phyloP scores from a whole-genome alignment of 2,797 vertebrate genomes.

The Sciurus vulgaris region DNA sequence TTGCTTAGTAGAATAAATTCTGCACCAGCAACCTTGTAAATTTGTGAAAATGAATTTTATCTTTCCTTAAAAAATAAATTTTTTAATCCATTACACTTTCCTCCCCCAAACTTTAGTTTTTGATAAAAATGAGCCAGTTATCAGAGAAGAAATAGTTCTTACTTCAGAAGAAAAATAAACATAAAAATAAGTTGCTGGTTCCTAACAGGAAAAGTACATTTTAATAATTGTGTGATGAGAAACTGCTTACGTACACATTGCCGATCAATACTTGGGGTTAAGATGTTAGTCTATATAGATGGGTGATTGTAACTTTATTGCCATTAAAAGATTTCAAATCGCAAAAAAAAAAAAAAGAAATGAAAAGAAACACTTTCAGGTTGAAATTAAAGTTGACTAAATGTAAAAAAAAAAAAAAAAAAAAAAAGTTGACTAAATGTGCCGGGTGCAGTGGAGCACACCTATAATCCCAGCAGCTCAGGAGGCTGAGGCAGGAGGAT shows the following conservation, averaged over 20 bases:
- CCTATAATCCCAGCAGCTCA: no score
- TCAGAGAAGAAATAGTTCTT: constrained; percentile 88
- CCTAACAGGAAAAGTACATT: constrained; percentile 87
- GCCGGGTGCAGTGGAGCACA: no score
- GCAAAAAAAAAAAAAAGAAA: constrained; percentile 79
- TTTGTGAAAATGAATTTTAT: constrained; percentile 91
- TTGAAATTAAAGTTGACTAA: constrained; percentile 43
- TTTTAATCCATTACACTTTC: constrained; percentile 85
- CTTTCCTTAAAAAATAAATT: constrained; percentile 88
- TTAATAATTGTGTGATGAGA: constrained; percentile 86
- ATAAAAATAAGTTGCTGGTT: constrained; percentile 90
- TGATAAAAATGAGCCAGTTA: constrained; percentile 93
- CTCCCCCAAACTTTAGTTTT: constrained; percentile 92
- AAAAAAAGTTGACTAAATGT: background rate
- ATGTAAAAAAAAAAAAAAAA: no score
- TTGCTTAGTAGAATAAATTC: constrained; percentile 91
- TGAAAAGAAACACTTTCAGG: background rate
- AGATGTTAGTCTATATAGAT: constrained; percentile 89
- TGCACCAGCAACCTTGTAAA: constrained; percentile 94
- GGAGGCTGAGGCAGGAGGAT: no score
- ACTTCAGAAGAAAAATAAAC: constrained; percentile 85
- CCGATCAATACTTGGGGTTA: constrained; percentile 90
- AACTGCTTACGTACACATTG: constrained; percentile 91
- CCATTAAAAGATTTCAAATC: constrained; percentile 89
- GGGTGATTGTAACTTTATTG: constrained; percentile 92